Conservation (phyloP, 2,113 vertebrate species). For the Hassar affinis region DNA sequence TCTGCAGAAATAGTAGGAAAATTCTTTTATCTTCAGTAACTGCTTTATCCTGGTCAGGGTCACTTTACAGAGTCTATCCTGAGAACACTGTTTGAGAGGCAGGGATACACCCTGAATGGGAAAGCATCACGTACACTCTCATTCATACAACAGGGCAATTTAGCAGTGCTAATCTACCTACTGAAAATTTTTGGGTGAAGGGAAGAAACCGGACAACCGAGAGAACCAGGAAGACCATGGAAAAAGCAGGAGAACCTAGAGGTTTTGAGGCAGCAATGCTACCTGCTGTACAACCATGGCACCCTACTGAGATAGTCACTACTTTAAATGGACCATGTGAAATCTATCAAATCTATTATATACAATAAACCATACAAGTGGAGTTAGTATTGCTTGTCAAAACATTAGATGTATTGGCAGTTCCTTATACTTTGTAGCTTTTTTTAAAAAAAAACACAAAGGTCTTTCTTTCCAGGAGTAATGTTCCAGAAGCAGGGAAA, state of each 20-base stretch:
- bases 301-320: neutral
- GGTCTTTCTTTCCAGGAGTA: neutral
- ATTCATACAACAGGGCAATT: neutral
- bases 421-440: neutral
- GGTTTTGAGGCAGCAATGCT: neutral
- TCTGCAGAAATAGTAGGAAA: neutral
- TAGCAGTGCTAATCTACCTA: neutral
- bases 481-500: neutral
- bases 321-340: neutral
- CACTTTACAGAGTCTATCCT: neutral
- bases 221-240: neutral
- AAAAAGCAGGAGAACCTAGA: neutral
- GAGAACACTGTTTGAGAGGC: neutral
- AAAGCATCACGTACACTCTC: neutral
- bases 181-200: neutral
- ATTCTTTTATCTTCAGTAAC: neutral
- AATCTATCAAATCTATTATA: neutral
- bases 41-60: neutral
- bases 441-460: neutral
- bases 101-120: neutral
- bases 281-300: neutral
- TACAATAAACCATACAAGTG: neutral
- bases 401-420: neutral
- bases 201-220: neutral
- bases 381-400: neutral